Evolutionary conservation across 2,797 vertebrate species (phyloP).

Genomic region (Tinamus major): DNA sequence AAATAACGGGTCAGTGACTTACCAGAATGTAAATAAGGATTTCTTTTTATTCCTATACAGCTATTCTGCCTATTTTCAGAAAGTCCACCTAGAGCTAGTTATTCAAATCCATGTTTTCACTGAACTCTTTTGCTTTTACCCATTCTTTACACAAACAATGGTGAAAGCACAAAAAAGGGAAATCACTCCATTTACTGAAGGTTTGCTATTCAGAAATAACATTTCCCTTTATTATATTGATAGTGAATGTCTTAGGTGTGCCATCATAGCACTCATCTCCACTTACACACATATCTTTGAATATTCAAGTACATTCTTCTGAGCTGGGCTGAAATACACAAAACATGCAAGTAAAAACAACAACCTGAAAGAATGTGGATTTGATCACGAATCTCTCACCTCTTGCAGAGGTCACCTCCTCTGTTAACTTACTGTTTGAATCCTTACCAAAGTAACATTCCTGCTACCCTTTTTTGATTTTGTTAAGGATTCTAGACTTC

Average conservation of each 20-base stretch:
- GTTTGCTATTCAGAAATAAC: neutral
- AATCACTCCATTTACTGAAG: neutral
- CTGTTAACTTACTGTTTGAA: neutral
- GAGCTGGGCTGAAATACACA: neutral
- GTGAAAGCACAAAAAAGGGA: neutral
- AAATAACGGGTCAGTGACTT: neutral
- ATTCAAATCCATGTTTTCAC: neutral
- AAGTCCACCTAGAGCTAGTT: neutral
- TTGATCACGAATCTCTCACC: neutral
- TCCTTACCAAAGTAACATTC: neutral
- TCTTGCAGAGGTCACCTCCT: neutral
- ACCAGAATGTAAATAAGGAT: neutral
- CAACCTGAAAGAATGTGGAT: neutral
- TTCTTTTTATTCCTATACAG: constrained; percentile 38
- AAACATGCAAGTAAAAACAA: neutral
- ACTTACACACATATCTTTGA: neutral
- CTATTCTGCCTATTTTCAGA: neutral
- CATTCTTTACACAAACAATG: neutral
- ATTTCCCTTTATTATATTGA: neutral
- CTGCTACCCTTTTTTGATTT: neutral
- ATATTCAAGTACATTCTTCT: neutral
- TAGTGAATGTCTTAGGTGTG: neutral
- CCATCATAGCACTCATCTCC: neutral
- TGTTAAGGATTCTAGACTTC: neutral
- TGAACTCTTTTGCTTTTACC: neutral